Conservation (phyloP, 2,113 vertebrate species). For the Mellivora capensis region DNA sequence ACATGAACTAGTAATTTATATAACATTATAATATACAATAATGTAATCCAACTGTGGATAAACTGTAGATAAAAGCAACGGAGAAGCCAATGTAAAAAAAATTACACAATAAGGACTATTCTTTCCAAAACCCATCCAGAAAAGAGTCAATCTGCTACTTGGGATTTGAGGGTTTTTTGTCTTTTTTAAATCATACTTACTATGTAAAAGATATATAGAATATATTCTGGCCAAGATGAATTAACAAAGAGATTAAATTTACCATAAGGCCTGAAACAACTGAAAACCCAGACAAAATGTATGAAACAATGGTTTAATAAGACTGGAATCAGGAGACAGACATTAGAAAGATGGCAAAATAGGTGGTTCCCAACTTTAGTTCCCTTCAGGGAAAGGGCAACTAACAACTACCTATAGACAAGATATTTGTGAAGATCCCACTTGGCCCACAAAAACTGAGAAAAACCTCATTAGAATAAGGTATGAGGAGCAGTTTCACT, state of each 20-base stretch:
- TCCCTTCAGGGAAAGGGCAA: not conserved
- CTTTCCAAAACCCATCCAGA: not conserved
- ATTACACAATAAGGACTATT: not conserved
- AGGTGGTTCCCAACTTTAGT: not conserved
- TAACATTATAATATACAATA: constrained; percentile 2
- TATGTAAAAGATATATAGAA: not conserved
- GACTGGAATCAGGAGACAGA: not conserved
- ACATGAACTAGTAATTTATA: constrained; percentile 14
- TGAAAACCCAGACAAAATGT: not conserved
- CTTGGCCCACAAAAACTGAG: not conserved
- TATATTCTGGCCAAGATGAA: not conserved
- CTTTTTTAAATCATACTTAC: not conserved
- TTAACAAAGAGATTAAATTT: not conserved
- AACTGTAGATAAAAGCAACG: constrained; percentile 14
- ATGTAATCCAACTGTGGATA: constrained; percentile 38
- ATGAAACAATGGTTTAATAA: not conserved
- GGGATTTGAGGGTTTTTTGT: not conserved
- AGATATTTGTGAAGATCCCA: not conserved
- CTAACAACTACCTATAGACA: not conserved
- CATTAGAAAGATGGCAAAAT: not conserved
- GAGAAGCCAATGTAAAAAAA: not conserved
- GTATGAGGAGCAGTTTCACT: not conserved
- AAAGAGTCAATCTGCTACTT: not conserved
- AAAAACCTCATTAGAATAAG: not conserved
- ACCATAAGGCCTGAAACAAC: not conserved